A percentile compares a stretch with the other conserved stretches of the same genome.
Evolutionary conservation across 2,113 vertebrate species (phyloP).

Genomic region (Leucopternis melanops): DNA sequence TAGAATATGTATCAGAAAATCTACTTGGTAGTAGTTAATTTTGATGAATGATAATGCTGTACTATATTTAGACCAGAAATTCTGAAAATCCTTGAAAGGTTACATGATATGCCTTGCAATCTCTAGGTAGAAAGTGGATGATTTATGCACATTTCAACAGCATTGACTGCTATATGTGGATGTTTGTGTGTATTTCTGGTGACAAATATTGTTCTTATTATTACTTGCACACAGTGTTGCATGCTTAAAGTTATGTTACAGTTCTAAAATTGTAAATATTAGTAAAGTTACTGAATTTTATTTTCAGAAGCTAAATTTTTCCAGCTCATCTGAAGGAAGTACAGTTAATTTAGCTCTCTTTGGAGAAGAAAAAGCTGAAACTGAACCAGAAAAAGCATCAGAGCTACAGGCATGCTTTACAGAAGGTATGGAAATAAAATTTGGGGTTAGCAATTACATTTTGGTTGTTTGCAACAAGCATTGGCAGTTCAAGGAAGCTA

Average conservation of each 20-base stretch:
- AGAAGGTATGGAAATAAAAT: slow-evolving; percentile 70
- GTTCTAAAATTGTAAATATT: neutral
- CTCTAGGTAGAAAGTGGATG: neutral
- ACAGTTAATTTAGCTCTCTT: slow-evolving; percentile 80
- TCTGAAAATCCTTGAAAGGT: neutral
- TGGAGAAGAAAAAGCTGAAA: slow-evolving; percentile 79
- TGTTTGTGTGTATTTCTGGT: slow-evolving; percentile 37
- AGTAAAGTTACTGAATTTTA: slow-evolving; percentile 21
- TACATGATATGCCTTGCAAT: neutral
- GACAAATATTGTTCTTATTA: slow-evolving; percentile 1
- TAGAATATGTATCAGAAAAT: neutral
- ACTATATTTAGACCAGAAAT: neutral
- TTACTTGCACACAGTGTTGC: slow-evolving; percentile 39
- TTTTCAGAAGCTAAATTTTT: slow-evolving; percentile 74
- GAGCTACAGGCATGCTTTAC: slow-evolving; percentile 88
- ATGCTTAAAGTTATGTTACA: slow-evolving; percentile 41
- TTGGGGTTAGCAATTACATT: neutral
- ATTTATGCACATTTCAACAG: slow-evolving; percentile 50
- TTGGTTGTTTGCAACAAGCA: neutral
- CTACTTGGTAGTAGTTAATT: neutral
- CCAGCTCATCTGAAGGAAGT: slow-evolving; percentile 92
- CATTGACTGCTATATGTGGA: slow-evolving; percentile 39
- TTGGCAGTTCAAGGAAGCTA: neutral
- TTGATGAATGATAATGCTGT: neutral
- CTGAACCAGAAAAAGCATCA: slow-evolving; percentile 74